phyloP scores from a whole-genome alignment of 2,888 invertebrate genomes.

The Apodemia mormo region DNA sequence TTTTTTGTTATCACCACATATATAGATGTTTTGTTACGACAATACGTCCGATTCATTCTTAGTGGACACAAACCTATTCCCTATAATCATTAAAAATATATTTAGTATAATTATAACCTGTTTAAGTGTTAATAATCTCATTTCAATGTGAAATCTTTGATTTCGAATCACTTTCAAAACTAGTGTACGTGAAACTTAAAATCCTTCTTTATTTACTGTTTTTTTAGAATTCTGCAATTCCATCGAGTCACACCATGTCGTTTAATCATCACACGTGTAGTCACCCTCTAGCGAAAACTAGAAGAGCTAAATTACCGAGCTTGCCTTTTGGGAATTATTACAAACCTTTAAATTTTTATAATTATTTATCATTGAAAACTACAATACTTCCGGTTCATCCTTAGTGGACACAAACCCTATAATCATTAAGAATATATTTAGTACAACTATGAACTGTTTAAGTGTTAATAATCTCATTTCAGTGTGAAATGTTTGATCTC shows the following conservation, averaged over 20 bases:
- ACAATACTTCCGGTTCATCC: no score
- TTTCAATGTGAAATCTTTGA: not conserved
- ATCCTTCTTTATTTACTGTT: conserved; percentile 32
- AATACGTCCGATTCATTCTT: no score
- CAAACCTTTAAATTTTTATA: no score
- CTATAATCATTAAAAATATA: not conserved
- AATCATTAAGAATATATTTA: not conserved
- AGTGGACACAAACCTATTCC: no score
- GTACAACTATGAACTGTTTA: not conserved
- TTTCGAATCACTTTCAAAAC: not conserved
- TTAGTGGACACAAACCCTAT: no score
- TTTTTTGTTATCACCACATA: no score
- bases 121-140: not conserved
- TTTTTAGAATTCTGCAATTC: conserved; percentile 36
- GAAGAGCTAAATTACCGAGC: conserved; percentile 43
- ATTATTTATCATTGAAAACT: no score
- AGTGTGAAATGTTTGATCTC: not conserved
- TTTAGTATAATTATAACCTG: not conserved
- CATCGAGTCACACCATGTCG: conserved; percentile 38
- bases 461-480: not conserved
- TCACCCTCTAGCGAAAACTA: conserved; percentile 35
- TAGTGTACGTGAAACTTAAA: not conserved
- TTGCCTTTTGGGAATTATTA: conserved; percentile 39
- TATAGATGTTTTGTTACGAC: no score
- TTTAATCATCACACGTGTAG: conserved; percentile 47